phyloP scores from a whole-genome alignment of 2,888 invertebrate genomes.

The Allygus modestus region DNA sequence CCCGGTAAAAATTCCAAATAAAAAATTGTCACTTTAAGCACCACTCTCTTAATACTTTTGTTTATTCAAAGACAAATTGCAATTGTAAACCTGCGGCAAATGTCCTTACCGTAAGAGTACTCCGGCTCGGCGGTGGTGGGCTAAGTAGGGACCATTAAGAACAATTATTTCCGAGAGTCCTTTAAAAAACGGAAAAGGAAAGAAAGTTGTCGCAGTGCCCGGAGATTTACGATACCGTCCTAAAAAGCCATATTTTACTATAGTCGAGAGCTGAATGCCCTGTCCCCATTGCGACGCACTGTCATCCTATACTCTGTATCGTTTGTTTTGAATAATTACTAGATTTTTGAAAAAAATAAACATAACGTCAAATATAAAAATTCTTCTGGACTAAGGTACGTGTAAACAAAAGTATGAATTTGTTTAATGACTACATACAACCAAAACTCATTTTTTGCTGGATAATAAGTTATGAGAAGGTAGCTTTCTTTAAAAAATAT shows the following conservation, averaged over 20 bases:
- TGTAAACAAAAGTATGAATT: too few species aligned
- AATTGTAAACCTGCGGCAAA: conserved; percentile 10
- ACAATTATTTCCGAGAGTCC: conserved; percentile 57
- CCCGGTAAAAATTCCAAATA: too few species aligned
- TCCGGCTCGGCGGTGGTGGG: conserved; percentile 9
- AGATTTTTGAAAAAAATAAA: background rate
- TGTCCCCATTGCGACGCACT: background rate
- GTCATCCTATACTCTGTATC: background rate
- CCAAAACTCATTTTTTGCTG: too few species aligned
- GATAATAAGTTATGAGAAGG: too few species aligned
- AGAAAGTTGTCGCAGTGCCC: conserved; percentile 49
- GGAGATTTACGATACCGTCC: conserved; percentile 42
- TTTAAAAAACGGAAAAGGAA: conserved; percentile 35
- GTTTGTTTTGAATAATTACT: background rate
- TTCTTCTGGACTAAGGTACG: too few species aligned
- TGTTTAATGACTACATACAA: too few species aligned
- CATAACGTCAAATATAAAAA: too few species aligned
- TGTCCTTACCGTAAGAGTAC: conserved; percentile 18
- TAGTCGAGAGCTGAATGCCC: background rate
- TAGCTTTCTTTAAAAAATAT: too few species aligned
- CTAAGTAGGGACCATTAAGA: conserved; percentile 47
- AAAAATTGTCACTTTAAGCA: too few species aligned
- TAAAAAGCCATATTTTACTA: conserved; percentile 51
- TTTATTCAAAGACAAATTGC: conserved; percentile 2
- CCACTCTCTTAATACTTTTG: background rate